Base-by-base conservation (phyloP, 37 sponge, comb jelly and placozoan species). In the Aphrocallistes beatrix region DNA sequence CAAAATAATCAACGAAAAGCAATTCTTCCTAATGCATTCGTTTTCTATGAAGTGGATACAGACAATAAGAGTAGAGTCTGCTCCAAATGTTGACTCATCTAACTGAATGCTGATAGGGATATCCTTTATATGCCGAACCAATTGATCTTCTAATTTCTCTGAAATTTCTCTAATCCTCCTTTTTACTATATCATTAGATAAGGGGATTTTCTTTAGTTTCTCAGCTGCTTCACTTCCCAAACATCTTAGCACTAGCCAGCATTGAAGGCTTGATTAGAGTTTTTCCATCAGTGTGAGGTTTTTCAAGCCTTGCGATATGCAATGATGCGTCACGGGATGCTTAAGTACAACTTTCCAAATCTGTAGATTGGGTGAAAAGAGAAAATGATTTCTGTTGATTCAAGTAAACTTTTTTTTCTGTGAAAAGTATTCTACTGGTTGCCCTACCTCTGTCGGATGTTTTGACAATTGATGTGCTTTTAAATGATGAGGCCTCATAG, bases 381-480 rank as follows among this genome's bases (percentile, higher is more conserved):
- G 32, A 60, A 60, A 60, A 60, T 60, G 34, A 21, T 60, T 60
- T 60, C 32, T 60, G 75, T 60, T n/a, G n/a, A n/a, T n/a, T n/a
- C 75, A 60, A 60, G 75, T 60, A 60, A 60, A 60, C 34, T 25
- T 60, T 60, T 60, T 60, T 60, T 28, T n/a, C n/a, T 60, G 75
- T 60, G 75, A 60, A 60, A 60, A 60, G 25, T 60, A 60, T 60
- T 60, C 75, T 60, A 60, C 75, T 60, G 75, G 34, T 60, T n/a
- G 8, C 75, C 75, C 75, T 30, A 60, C 75, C 25, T 60, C 75
- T 60, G 34, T 60, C 28, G 75, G 75, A 60, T 60, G 75, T 60
- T 60, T 60, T 60, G 75, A 60, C 75, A 60, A 60, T 60, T 60
- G 75, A 32, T 60, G 34, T 60, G 75, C 75, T 60, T 60, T 60